Evolutionary conservation across 2,888 invertebrate genomes (phyloP), one percentile per base, ranked within the genome.

Genomic region (Erynnis tages): DNA sequence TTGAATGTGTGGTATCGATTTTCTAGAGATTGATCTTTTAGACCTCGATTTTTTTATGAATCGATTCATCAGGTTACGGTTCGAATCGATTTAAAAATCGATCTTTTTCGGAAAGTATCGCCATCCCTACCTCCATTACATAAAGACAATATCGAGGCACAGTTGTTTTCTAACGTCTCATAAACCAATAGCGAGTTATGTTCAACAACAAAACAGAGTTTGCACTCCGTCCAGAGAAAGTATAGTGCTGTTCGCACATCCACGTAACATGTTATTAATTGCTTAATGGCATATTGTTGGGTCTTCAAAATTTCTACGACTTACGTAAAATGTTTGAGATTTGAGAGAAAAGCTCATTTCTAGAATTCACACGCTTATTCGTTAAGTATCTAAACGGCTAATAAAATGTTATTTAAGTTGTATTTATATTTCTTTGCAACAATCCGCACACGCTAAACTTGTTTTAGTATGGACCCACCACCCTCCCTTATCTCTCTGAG

Each of bases 251-350:
- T 44, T 30, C 37, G 37, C 29, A 45, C 45, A 19, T 16, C 11
- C 56, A 56, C 49, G 34, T 41, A 49, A 49, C 41, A 40, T 38
- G 48, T 25, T 43, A 6, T 30, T 19, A 44, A 53, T 58, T 54
- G 52, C 30, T 46, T 44, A 56, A 58, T 37, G 23, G 23, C 41
- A 48, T 34, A 45, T 32, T 44, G 32, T 32, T 46, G 40, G 38
- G 43, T 54, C 49, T 35, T 29, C 49, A 56, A 54, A 53, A 55
- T 58, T 58, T 56, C 43, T 56, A 54, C 23, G 27, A 44, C 41
- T 49, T 54, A 48, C 29, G 47, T 38, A 54, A 43, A 53, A 4
- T 25, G 21, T 40, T n/a, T 14, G n/a, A n/a, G n/a, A n/a, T n/a
- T n/a, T n/a, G n/a, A n/a, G 40, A 40, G 25, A 14, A 40, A 40